Evolutionary conservation across 2,888 invertebrate genomes (phyloP), one percentile per base, ranked within the genome.

Genomic region (Lampropteryx suffumata): DNA sequence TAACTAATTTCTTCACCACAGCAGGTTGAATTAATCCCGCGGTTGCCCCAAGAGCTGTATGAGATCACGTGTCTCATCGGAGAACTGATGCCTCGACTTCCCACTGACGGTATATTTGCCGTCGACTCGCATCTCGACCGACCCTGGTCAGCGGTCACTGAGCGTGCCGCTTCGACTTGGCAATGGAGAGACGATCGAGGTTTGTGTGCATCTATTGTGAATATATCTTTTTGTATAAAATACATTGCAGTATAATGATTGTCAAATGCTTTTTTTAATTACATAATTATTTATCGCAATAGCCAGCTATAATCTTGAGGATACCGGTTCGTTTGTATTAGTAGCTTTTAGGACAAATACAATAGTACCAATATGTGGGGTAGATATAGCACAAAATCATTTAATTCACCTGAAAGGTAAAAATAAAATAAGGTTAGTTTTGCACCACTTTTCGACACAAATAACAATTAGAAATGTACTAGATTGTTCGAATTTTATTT

Each of bases 1-100:
- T n/a, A 1, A 7, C 24, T 24, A 24, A 7, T 24, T 24, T 24
- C 7, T 24, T 7, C 7, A 24, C 7, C 9, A 39, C 74, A 89
- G 88, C 86, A 95, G 79, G 94, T 97, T 64, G 97, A 98, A 78
- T 91, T 99, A 57, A 94, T 98, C 39, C 93, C 97, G 1, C 94
- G 99, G 53, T 95, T 96, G 42, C 98, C 99, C 0, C 98, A 99
- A 77, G 99, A 99, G 82, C 91, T 99, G 65, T 98, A 98, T 81
- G 99, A 99, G 91, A 97, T 99, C 56, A 99, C 99, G 4, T 96
- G 97, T 67, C 92, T 99, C 48, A 98, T 99, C 71, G 99, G 98
- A 9, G 99, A 99, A 87, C 91, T 99, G 63, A 97, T 99, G 96
- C 99, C 99, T 30, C 95, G 97, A 33, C 91, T 99, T 66, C 99